These are phyloP conservation scores for Drosophila guanche DNA, from an alignment of 1,140 invertebrate genomes.

Conservation along the genomic window DNA sequence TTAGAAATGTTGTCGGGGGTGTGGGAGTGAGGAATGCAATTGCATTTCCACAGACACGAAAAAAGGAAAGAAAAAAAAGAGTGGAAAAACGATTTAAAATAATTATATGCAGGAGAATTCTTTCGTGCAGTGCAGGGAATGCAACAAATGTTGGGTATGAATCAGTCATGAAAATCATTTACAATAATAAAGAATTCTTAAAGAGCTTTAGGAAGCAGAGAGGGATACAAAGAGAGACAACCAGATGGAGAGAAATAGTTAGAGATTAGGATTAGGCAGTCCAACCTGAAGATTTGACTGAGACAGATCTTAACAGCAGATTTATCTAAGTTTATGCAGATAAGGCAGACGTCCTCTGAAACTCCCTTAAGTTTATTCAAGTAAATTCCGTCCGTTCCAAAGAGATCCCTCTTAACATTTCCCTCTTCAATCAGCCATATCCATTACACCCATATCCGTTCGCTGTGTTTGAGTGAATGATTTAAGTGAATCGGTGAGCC, in stretches of 20 bases:
- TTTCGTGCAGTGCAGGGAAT: slow-evolving; percentile 16
- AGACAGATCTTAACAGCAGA: too few relatives aligned
- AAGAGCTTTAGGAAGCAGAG: too few relatives aligned
- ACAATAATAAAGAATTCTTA: slow-evolving; percentile 1
- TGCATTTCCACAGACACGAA: slow-evolving; percentile 54
- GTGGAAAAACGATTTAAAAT: slow-evolving; percentile 48
- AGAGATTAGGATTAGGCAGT: too few relatives aligned
- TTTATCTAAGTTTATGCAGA: too few relatives aligned
- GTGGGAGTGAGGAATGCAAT: slow-evolving; percentile 34
- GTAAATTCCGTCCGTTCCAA: too few relatives aligned
- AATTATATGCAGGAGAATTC: slow-evolving; percentile 56
- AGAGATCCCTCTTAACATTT: slow-evolving; percentile 5
- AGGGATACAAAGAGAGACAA: too few relatives aligned
- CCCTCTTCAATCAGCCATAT: slow-evolving; percentile 50
- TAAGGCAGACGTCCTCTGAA: too few relatives aligned
- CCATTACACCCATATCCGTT: slow-evolving; percentile 36
- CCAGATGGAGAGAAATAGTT: too few relatives aligned
- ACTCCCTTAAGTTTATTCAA: too few relatives aligned
- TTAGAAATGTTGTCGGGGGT: slow-evolving; percentile 23
- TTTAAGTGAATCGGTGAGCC: slow-evolving; percentile 41
- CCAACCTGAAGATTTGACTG: too few relatives aligned
- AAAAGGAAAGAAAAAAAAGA: slow-evolving; percentile 24
- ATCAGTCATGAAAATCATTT: slow-evolving; percentile 45
- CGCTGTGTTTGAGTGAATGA: slow-evolving; percentile 25
- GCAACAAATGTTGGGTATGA: slow-evolving; percentile 22